These are phyloP conservation scores for Orthonevra nobilis DNA, from an alignment of 2,888 invertebrate species.

Conservation along the genomic window DNA sequence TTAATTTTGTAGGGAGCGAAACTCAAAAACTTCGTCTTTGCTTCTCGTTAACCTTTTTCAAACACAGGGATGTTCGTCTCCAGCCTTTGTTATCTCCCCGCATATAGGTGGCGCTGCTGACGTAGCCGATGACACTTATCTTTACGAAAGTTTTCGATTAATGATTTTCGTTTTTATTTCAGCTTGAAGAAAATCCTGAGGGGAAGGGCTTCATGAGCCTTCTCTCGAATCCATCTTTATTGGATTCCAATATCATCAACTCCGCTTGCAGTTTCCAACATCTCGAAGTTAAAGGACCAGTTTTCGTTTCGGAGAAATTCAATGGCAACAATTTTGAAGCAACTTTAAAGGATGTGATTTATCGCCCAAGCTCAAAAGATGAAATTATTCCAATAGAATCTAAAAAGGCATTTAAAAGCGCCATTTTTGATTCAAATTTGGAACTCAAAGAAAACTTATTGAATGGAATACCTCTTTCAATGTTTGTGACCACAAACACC, in stretches of 20 bases:
- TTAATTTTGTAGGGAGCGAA: too few relatives aligned
- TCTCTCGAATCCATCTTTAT: conserved; percentile 80
- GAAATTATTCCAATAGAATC: conserved; percentile 78
- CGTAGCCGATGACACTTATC: too few relatives aligned
- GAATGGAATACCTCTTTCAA: conserved; percentile 79
- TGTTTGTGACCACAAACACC: conserved; percentile 81
- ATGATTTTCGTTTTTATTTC: too few relatives aligned
- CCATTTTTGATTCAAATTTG: conserved; percentile 78
- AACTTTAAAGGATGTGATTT: conserved; percentile 81
- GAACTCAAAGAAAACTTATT: conserved; percentile 79
- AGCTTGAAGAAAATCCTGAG: conserved; percentile 81
- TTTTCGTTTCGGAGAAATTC: conserved; percentile 80
- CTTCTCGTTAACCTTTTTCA: too few relatives aligned
- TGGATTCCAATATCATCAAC: conserved; percentile 78
- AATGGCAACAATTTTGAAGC: conserved; percentile 78
- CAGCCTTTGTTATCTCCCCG: too few relatives aligned
- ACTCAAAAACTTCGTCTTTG: too few relatives aligned
- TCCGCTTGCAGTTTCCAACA: conserved; percentile 81
- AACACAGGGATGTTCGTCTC: too few relatives aligned
- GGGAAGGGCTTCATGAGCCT: conserved; percentile 80
- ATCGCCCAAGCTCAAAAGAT: conserved; percentile 78
- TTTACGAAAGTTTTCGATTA: too few relatives aligned
- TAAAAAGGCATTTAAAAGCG: conserved; percentile 80
- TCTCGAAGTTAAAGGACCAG: conserved; percentile 81
- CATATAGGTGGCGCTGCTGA: too few relatives aligned